These are phyloP conservation scores for Physella acuta DNA, from an alignment of 1,140 invertebrate species.

Conservation along the genomic window DNA sequence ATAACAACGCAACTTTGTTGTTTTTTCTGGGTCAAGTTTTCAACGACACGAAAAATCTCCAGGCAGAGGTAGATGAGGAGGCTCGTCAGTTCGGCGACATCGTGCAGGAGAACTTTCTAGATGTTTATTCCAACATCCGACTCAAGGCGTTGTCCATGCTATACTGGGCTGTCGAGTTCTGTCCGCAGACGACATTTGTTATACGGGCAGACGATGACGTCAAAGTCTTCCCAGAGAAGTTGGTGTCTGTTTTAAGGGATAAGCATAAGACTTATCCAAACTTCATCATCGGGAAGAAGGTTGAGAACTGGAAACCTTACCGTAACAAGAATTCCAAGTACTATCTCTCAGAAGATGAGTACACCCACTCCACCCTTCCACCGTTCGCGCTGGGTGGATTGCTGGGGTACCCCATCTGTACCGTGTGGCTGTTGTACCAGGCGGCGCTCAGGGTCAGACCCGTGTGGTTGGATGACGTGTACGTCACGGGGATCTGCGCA, in stretches of 20 bases:
- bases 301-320: not conserved
- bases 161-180: not conserved
- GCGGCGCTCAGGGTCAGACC: not conserved
- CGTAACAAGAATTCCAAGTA: not conserved
- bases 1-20: not conserved
- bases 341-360: constrained; percentile 1
- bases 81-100: not conserved
- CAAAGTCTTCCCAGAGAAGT: not conserved
- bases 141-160: not conserved
- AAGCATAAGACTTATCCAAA: not conserved
- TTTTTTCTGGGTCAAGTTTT: constrained; percentile 2
- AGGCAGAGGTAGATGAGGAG: not conserved
- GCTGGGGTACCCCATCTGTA: not conserved
- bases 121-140: constrained; percentile 5
- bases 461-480: constrained; percentile 8
- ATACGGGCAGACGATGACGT: constrained; percentile 19
- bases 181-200: not conserved
- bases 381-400: not conserved
- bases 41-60: not conserved
- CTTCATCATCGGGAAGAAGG: not conserved
- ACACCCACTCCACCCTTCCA: not conserved
- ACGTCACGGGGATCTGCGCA: not conserved
- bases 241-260: not conserved
- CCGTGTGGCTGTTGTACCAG: not conserved
- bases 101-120: constrained; percentile 1